Evolutionary conservation across 2,888 invertebrate species (phyloP), one percentile per base, ranked within the genome.

Genomic region (Epinotia brunnichana): DNA sequence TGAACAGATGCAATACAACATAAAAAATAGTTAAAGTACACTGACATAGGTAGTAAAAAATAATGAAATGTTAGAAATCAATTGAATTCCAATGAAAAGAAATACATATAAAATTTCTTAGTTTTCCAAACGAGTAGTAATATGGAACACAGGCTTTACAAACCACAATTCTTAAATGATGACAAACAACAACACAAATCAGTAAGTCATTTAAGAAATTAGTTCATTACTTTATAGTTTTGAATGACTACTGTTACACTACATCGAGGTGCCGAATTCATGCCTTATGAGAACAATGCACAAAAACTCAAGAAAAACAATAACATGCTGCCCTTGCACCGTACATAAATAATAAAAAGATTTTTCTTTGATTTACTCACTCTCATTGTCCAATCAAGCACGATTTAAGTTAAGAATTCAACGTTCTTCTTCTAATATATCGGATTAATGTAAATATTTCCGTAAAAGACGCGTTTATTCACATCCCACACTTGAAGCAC

Each of bases 401-500:
- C 44, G n/a, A 66, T 5, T 53, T 59, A 59, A 39, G 35, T 17
- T 5, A 48, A 66, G 54, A 44, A 48, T 48, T 57, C 3, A 24
- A 17, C 24, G 41, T 19, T 29, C n/a, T 63, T 54, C 44, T 66
- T 41, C 29, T 11, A 39, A 60, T 60, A n/a, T 51, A 64, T 54
- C 66, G 15, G 44, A 39, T 56, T 44, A n/a, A 15, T 29, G n/a
- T 17, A 59, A 66, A 29, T 51, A 66, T 53, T 71, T 29, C 53
- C 39, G 7, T 29, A 19, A 56, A 61, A 72, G 71, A 67, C 35
- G 71, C 71, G 21, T 67, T 62, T 24, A 62, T 67, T 67, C 56
- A 21, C 39, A 72, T 61, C 66, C 71, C 44, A 54, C 67, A 66
- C 61, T 72, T 67, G 67, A 67, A 67, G 67, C 71, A 67, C 67